Base-by-base conservation (phyloP, 2,888 invertebrate genomes). In the Synanthedon andrenaeformis region DNA sequence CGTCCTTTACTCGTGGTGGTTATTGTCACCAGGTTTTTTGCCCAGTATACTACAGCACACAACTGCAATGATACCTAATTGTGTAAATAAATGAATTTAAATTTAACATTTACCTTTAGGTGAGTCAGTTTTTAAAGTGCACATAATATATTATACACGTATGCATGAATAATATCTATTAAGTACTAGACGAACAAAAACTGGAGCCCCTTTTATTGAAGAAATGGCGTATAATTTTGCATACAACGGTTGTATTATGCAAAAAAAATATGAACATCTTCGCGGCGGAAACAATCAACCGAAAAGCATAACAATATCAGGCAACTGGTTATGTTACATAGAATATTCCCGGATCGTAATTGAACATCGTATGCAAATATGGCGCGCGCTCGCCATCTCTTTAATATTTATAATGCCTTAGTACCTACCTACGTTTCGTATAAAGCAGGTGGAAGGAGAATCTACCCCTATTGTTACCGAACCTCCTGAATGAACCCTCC, bases 341-440 rank as follows among this genome's bases (percentile, higher is more conserved):
- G 72, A 74, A 74, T 79, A 82, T 79, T 79, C 81, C 72, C 67
- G 70, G 71, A 67, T 69, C 72, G 78, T 83, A 84, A 84, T 84
- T 82, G 82, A 82, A 81, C 81, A 79, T 75, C 75, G 74, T 77
- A 82, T 82, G 82, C 75, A 81, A 82, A 82, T 76, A 74, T 62
- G 71, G 68, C 73, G 70, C 74, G 74, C 73, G 79, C 70, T 67
- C 69, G 72, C 74, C 73, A 70, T 76, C 79, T 82, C 76, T 71
- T 79, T 72, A 76, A 78, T 83, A 82, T 81, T 81, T 81, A 83
- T 82, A 67, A 62, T 63, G 59, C 59, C 77, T 74, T 77, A 62
- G 81, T 80, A 23, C 23, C 19, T 19, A 19, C 19, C 23, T 23
- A 79, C 73, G 35, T 67, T 69, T 66, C 62, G 59, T 65, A 61